Percentiles rank a stretch among this genome's conserved stretches.
Conservation (phyloP, 2,797 vertebrate species). For the Microchirus variegatus region DNA sequence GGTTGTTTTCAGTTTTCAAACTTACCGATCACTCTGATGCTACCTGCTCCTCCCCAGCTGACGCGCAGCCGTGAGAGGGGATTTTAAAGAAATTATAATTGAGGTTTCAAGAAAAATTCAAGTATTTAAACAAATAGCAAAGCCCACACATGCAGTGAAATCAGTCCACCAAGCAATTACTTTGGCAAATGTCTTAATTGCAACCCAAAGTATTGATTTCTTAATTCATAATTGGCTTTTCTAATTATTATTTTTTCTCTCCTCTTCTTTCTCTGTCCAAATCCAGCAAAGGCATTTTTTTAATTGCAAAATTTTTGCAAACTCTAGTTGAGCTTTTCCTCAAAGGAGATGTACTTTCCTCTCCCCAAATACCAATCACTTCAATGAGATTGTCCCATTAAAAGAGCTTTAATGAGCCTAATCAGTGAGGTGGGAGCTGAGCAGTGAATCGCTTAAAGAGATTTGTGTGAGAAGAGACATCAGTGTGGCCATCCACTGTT, state of each 20-base stretch:
- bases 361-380: slow-evolving; percentile 78
- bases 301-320: slow-evolving; percentile 60
- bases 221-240: slow-evolving; percentile 54
- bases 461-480: slow-evolving; percentile 70
- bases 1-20: slow-evolving; percentile 46
- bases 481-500: slow-evolving; percentile 45
- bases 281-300: slow-evolving; percentile 55
- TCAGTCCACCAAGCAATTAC: slow-evolving; percentile 51
- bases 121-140: slow-evolving; percentile 20
- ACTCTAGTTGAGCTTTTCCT: slow-evolving; percentile 49
- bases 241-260: slow-evolving; percentile 33
- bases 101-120: slow-evolving; percentile 11
- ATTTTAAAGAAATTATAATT: neutral
- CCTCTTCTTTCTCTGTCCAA: slow-evolving; percentile 28
- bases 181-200: slow-evolving; percentile 51
- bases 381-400: slow-evolving; percentile 79
- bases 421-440: slow-evolving; percentile 75
- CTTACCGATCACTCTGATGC: slow-evolving; percentile 37
- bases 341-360: slow-evolving; percentile 62
- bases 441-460: slow-evolving; percentile 76
- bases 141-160: slow-evolving; percentile 2
- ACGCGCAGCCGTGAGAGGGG: neutral
- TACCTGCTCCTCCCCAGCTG: slow-evolving; percentile 14
- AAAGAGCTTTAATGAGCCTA: slow-evolving; percentile 76
- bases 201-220: slow-evolving; percentile 51